Conservation (phyloP, 2,113 vertebrate species). For the Patagioenas fasciata region DNA sequence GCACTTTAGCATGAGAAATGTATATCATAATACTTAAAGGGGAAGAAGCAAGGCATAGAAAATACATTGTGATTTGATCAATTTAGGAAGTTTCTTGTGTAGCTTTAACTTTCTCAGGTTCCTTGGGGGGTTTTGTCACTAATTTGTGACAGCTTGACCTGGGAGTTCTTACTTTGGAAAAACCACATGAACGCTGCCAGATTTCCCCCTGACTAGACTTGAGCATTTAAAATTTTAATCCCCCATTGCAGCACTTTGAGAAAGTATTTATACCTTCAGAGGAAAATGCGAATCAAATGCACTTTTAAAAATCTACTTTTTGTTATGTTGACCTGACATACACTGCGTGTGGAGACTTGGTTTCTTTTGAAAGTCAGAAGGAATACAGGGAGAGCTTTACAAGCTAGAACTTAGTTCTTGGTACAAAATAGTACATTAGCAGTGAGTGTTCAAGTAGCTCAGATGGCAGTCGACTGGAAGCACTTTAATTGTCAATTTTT, state of each 20-base stretch:
- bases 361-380: not conserved
- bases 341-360: not conserved
- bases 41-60: not conserved
- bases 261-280: too few species aligned
- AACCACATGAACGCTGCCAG: fast-evolving
- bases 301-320: not conserved
- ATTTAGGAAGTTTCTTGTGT: not conserved
- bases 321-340: not conserved
- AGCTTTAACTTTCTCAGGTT: not conserved
- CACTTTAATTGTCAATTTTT: not conserved
- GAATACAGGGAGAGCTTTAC: not conserved
- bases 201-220: not conserved
- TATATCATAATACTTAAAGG: not conserved
- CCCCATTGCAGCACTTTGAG: not conserved
- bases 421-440: not conserved
- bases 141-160: not conserved
- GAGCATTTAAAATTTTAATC: not conserved
- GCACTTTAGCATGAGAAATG: not conserved
- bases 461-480: not conserved
- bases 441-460: not conserved
- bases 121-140: not conserved
- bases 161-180: not conserved
- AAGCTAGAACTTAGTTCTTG: not conserved
- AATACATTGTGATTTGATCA: not conserved
- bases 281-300: not conserved